A percentile compares a stretch with the other conserved stretches of the same genome.
Conservation (phyloP, 2,888 invertebrate genomes). For the Cynaeus angustus region DNA sequence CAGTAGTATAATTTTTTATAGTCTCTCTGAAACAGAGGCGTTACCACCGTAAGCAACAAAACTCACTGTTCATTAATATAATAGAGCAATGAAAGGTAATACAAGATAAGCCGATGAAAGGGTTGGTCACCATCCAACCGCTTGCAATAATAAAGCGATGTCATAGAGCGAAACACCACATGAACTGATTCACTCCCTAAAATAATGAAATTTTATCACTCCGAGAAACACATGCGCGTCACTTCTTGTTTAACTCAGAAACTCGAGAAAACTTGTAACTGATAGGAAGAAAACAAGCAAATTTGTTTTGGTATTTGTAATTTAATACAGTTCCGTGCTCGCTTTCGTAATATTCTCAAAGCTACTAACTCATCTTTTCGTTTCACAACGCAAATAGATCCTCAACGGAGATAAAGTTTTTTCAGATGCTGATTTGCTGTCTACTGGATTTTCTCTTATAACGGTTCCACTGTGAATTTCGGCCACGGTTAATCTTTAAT, state of each 20-base stretch:
- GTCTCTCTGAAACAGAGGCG: background rate
- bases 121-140: constrained; percentile 15
- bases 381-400: background rate
- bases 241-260: constrained; percentile 14
- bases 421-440: constrained; percentile 2
- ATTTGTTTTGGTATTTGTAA: constrained; percentile 32
- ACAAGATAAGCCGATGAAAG: constrained; percentile 19
- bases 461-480: background rate
- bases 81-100: constrained; percentile 7
- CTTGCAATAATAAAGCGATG: constrained; percentile 16
- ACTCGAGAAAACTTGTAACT: constrained; percentile 19
- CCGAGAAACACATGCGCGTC: background rate
- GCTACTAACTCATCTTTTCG: constrained; percentile 26
- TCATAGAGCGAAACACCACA: too few relatives aligned
- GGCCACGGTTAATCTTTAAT: constrained; percentile 13
- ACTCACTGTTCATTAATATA: constrained; percentile 25
- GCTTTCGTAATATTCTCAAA: constrained; percentile 20
- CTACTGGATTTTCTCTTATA: constrained; percentile 2
- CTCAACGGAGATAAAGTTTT: constrained; percentile 11
- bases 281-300: constrained; percentile 31
- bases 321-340: constrained; percentile 27
- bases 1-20: constrained; percentile 19
- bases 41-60: background rate
- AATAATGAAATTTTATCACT: background rate
- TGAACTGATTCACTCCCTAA: too few relatives aligned